Evolutionary conservation across 1,140 invertebrate genomes (phyloP).

Genomic region (Diorhabda elongata): DNA sequence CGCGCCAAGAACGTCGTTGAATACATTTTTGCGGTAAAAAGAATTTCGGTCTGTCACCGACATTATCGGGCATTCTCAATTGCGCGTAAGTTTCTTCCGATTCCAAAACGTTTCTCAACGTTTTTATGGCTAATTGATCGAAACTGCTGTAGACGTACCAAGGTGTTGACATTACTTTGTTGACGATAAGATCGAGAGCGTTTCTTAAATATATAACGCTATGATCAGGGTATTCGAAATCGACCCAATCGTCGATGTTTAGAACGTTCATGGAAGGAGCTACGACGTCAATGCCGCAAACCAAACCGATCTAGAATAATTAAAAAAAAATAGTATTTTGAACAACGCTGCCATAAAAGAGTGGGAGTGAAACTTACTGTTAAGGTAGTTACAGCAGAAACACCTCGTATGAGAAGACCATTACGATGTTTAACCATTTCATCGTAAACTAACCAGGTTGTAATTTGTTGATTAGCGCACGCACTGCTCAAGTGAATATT

Average conservation of each 20-base stretch:
- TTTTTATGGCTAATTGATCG: slow-evolving; percentile 48
- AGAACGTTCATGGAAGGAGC: slow-evolving; percentile 38
- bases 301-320: slow-evolving; percentile 46
- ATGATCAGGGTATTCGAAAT: slow-evolving; percentile 27
- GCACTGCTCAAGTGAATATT: slow-evolving; percentile 29
- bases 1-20: too few species aligned
- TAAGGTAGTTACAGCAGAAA: slow-evolving; percentile 73
- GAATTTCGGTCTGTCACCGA: slow-evolving; percentile 6
- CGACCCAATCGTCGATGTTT: slow-evolving; percentile 50
- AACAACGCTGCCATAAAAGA: neutral
- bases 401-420: slow-evolving; percentile 40
- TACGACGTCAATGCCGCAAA: slow-evolving; percentile 42
- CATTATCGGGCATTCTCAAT: slow-evolving; percentile 8
- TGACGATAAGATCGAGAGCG: slow-evolving; percentile 72
- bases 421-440: slow-evolving; percentile 32
- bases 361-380: slow-evolving; percentile 57
- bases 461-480: slow-evolving; percentile 21
- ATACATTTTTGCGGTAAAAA: too few species aligned
- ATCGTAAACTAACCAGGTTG: slow-evolving; percentile 33
- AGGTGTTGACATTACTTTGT: slow-evolving; percentile 68
- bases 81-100: slow-evolving; percentile 14
- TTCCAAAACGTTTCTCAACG: slow-evolving; percentile 22
- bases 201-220: slow-evolving; percentile 55
- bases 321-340: neutral
- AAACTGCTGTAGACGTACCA: slow-evolving; percentile 59